phyloP scores from a whole-genome alignment of 2,113 vertebrate genomes.

The Melanocharis versteri region DNA sequence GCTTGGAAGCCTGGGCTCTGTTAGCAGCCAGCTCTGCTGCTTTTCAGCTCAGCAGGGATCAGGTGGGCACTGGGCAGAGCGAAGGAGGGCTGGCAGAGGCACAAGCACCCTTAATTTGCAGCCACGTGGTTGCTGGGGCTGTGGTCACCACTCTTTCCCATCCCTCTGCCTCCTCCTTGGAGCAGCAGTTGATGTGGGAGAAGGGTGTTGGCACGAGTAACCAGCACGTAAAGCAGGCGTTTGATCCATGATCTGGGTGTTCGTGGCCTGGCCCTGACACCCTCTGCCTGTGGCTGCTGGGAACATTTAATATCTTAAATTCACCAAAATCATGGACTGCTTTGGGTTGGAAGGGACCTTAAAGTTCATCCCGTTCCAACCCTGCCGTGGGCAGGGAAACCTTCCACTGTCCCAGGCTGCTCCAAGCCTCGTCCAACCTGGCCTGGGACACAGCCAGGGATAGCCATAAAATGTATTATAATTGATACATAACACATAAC shows the following conservation, averaged over 20 bases:
- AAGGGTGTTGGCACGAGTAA: not conserved
- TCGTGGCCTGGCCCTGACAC: not conserved
- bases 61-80: not conserved
- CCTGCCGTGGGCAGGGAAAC: not conserved
- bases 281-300: not conserved
- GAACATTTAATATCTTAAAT: not conserved
- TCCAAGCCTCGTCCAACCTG: not conserved
- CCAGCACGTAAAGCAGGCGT: not conserved
- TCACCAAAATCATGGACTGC: too few species aligned
- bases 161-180: not conserved
- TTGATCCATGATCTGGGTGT: not conserved
- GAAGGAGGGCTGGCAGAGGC: not conserved
- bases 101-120: not conserved
- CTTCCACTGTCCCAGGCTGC: not conserved
- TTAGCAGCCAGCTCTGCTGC: not conserved
- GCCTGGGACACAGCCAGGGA: not conserved
- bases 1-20: not conserved
- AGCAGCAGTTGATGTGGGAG: not conserved
- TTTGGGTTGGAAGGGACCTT: not conserved
- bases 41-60: not conserved
- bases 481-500: not conserved
- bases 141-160: not conserved
- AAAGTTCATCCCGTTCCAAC: not conserved
- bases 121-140: not conserved
- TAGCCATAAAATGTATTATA: not conserved